Conservation (phyloP, 1,140 invertebrate genomes). For the Drosophila sulfurigaster region DNA sequence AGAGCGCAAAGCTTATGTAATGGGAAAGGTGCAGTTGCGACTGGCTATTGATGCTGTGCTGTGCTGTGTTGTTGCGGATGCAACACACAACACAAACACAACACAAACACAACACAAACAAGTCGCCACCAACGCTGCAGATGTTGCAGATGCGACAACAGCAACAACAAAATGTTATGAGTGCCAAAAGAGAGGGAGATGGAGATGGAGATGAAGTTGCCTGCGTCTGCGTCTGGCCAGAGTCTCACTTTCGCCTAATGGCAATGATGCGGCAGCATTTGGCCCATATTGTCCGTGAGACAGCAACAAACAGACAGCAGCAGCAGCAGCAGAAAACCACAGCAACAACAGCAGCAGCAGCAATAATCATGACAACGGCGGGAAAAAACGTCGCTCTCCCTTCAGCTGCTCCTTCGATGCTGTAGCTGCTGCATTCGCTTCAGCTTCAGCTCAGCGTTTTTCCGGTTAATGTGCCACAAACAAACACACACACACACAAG, state of each 20-base stretch:
- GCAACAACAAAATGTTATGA: constrained; percentile 13
- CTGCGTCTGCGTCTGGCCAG: constrained; percentile 5
- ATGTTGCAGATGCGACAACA: constrained; percentile 18
- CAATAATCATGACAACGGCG: constrained; percentile 53
- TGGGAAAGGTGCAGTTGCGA: constrained; percentile 49
- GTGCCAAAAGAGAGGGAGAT: neutral
- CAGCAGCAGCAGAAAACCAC: neutral
- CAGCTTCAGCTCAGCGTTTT: constrained; percentile 36
- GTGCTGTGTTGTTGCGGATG: constrained; percentile 47
- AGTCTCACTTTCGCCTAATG: constrained; percentile 56
- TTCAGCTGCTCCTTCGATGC: neutral
- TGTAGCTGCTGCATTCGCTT: neutral
- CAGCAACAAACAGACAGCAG: neutral
- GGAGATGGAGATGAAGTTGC: neutral
- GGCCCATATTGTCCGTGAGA: constrained; percentile 44
- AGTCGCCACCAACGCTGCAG: constrained; percentile 34
- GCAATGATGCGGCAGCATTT: constrained; percentile 58
- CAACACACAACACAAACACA: constrained; percentile 51
- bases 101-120: constrained; percentile 43
- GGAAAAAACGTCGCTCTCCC: constrained; percentile 20
- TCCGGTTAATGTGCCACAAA: constrained; percentile 54
- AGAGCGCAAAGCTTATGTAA: constrained; percentile 48
- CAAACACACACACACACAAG: constrained; percentile 9
- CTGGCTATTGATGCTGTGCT: constrained; percentile 4
- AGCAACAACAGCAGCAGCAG: neutral